Base-by-base conservation (phyloP, 2,888 invertebrate species). In the Cantharis rufa region DNA sequence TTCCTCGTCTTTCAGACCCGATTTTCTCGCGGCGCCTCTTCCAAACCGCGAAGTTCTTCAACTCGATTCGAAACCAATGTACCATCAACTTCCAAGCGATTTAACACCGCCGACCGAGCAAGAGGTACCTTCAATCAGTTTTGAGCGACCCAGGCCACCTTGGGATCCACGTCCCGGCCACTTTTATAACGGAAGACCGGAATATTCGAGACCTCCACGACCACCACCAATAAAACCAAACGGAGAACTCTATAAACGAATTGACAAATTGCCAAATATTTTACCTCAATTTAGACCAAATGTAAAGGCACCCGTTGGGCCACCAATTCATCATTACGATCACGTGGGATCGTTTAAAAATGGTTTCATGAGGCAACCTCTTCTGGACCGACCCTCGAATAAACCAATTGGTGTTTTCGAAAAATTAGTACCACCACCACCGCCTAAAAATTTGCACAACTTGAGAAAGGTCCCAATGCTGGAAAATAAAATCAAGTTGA, bases 251-350 rank as follows among this genome's bases (percentile, higher is more conserved):
- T 88, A 86, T 78, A 88, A 89, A 82, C 82, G 88, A 27, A 86
- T 88, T 21, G 88, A 87, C 80, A 86, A 83, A 74, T 84, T 92
- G 64, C 93, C 93, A 1, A 94, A 94, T 82, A 93, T 94, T 82
- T 85, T 94, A 21, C 94, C 94, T 0, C 93, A 94, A 82, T 94
- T 94, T 82, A 89, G 93, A 32, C 94, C 94, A 0, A 93, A 93
- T 82, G 91, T 92, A 1, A 91, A 92, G 82, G 86, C 90, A 3
- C 90, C 90, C 0, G 89, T 88, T 76, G 90, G 90, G 0, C 70
- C 82, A 76, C 48, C 48, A 1, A 79, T 78, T 62, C 81, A 81
- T 62, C 77, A 79, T 66, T 80, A 70, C 61, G 76, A 77, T 10
- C 68, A 80, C 63, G 75, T 71, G 28, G 32, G 63, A 15, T 84